phyloP scores from a whole-genome alignment of 1,140 invertebrate genomes.

The Archivesica marissinica region DNA sequence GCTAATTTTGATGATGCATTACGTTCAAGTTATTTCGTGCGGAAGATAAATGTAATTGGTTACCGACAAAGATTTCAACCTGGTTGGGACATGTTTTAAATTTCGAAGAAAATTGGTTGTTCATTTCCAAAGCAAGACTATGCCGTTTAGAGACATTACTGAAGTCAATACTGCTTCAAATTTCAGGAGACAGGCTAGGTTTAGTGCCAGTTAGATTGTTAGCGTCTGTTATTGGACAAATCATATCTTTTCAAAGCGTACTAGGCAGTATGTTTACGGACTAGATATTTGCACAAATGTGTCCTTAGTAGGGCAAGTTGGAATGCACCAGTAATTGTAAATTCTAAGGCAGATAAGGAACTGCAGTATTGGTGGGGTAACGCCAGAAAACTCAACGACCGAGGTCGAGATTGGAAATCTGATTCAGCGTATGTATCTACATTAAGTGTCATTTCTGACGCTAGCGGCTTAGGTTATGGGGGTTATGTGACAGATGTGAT shows the following conservation, averaged over 20 bases:
- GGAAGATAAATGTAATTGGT: slow-evolving; percentile 51
- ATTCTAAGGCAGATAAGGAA: neutral
- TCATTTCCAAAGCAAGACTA: slow-evolving; percentile 10
- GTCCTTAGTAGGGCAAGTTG: slow-evolving; percentile 35
- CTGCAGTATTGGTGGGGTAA: slow-evolving; percentile 32
- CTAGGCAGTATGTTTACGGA: slow-evolving; percentile 25
- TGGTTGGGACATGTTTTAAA: slow-evolving; percentile 50
- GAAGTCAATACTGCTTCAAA: neutral
- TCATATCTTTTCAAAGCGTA: slow-evolving; percentile 56
- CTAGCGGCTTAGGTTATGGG: slow-evolving; percentile 34
- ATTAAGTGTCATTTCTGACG: slow-evolving; percentile 36
- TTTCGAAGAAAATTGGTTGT: slow-evolving; percentile 25
- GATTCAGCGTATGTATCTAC: neutral
- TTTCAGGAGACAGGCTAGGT: neutral
- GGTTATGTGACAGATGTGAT: too few relatives aligned
- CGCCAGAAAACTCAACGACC: slow-evolving; percentile 20
- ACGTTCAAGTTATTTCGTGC: neutral
- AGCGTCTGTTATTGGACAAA: slow-evolving; percentile 56
- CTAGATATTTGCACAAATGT: slow-evolving; percentile 56
- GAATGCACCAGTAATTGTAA: slow-evolving; percentile 27
- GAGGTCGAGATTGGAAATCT: slow-evolving; percentile 4
- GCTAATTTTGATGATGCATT: neutral
- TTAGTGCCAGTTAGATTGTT: slow-evolving; percentile 5
- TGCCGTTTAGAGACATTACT: neutral
- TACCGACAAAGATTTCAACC: neutral